Evolutionary conservation across 2,113 vertebrate species (phyloP).

Genomic region (Dryoscopus gambensis): DNA sequence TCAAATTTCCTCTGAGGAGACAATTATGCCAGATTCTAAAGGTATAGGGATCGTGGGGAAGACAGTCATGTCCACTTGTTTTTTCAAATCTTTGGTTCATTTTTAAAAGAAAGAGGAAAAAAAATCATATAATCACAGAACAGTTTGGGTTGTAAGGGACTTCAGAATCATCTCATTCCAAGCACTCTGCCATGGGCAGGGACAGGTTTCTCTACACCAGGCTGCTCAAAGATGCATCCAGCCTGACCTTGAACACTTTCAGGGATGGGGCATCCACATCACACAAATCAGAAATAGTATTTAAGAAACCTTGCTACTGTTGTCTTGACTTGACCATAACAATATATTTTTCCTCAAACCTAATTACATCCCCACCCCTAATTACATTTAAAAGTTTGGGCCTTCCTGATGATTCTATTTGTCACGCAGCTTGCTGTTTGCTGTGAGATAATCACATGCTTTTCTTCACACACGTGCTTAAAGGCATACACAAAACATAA

Average conservation of each 20-base stretch:
- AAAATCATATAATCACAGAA: neutral
- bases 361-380: neutral
- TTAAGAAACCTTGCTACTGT: neutral
- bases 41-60: accelerated
- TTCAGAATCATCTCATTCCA: neutral
- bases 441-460: neutral
- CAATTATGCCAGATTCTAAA: neutral
- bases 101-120: neutral
- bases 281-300: neutral
- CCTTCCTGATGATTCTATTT: neutral
- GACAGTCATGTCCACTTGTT: neutral
- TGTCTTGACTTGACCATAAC: neutral
- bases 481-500: neutral
- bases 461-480: neutral
- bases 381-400: neutral
- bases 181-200: neutral
- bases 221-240: neutral
- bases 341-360: neutral
- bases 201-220: neutral
- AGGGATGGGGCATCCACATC: neutral
- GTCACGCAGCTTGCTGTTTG: neutral
- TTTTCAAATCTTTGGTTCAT: neutral
- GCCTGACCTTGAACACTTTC: neutral
- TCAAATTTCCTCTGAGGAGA: neutral
- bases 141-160: neutral